phyloP scores from a whole-genome alignment of 2,888 invertebrate genomes.

The Matsumyia berberina region DNA sequence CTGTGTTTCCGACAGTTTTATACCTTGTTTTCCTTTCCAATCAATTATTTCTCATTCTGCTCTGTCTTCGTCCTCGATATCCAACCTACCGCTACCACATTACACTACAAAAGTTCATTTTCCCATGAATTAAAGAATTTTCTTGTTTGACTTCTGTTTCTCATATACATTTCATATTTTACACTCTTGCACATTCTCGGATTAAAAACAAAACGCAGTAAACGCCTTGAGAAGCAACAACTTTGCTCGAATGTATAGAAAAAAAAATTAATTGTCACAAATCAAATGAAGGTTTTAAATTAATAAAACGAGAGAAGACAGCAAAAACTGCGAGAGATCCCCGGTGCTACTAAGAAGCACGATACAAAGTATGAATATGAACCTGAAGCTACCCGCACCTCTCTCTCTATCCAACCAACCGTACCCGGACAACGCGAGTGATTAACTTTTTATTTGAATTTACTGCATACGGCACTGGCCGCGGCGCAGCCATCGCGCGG shows the following conservation, averaged over 20 bases:
- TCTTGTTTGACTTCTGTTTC: background rate
- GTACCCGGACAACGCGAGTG: conserved; percentile 45
- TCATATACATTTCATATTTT: background rate
- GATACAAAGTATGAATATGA: background rate
- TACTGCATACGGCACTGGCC: conserved; percentile 57
- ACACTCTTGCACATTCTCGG: background rate
- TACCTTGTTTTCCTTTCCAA: conserved; percentile 8
- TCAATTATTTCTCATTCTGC: conserved; percentile 26
- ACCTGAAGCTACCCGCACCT: conserved; percentile 32
- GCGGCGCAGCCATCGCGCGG: conserved; percentile 46
- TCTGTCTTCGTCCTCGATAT: conserved; percentile 1
- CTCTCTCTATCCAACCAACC: background rate
- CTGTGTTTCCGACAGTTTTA: conserved; percentile 22
- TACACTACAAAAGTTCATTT: background rate
- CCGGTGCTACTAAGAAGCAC: conserved; percentile 15
- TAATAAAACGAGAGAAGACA: conserved; percentile 41
- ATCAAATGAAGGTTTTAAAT: conserved; percentile 62
- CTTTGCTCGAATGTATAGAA: conserved; percentile 1
- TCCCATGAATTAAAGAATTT: conserved; percentile 6
- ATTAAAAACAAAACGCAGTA: background rate
- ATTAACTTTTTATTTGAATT: conserved; percentile 73
- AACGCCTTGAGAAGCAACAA: conserved; percentile 6
- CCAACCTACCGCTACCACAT: background rate
- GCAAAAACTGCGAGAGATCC: conserved; percentile 21
- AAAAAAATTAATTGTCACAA: conserved; percentile 46